Base-by-base conservation (phyloP, 92 coral and sea anemone species). In the Nematostella vectensis region DNA sequence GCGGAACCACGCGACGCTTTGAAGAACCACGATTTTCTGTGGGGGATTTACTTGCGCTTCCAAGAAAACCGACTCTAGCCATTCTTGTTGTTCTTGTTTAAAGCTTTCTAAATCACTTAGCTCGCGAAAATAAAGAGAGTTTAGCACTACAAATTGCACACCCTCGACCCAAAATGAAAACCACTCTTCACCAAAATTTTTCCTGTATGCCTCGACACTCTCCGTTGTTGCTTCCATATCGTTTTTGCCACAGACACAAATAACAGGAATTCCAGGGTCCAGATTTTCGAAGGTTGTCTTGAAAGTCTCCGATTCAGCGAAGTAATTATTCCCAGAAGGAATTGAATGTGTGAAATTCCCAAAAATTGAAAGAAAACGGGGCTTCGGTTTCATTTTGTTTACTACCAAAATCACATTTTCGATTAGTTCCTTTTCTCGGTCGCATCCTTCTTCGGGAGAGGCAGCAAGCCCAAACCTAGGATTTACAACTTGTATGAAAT, bases 121-220 rank as follows among this genome's bases (percentile, higher is more conserved):
- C 17, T 55, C 53, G 15, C 57, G 67, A 57, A 63, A 80, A 59
- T 80, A 85, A 43, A 65, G 57, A n/a, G 95, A 80, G 55, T 85
- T 85, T 23, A 85, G 30, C 10, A 60, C 88, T 38, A 85, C 49
- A 56, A 85, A 85, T 27, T 80, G 84, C 4, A 85, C 79, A 11
- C 95, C 95, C 33, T 85, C 95, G 9, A 85, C 88, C 95, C 95
- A 85, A 55, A 85, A 85, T 0, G 81, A 70, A 16, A 85, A 85
- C 88, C 95, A 80, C 48, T 85, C 95, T 11, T 85, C 95, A 29
- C 95, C 95, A 26, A 85, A 85, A 17, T 74, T 80, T 31, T 40
- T 71, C 40, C 83, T 73, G 70, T 85, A 85, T 16, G 88, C 61
- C 26, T 80, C 84, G 22, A 85, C 40, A 62, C 45, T 24, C 19